phyloP scores from a whole-genome alignment of 2,888 invertebrate genomes.

The Drosophila subquinaria region DNA sequence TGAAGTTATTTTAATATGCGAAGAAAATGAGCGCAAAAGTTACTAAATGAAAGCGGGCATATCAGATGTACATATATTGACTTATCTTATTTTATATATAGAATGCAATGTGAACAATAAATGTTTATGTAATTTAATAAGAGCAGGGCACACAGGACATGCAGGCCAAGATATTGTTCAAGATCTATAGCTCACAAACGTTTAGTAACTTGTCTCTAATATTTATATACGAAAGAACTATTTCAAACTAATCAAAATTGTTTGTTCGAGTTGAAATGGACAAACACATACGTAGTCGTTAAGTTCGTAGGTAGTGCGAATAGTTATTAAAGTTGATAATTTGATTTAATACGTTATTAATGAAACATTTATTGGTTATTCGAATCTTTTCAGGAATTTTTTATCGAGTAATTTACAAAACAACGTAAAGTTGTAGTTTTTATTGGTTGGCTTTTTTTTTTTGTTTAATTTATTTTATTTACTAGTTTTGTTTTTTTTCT shows the following conservation, averaged over 20 bases:
- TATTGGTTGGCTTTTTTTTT: conserved; percentile 23
- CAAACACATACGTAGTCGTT: conserved; percentile 67
- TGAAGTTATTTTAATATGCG: conserved; percentile 48
- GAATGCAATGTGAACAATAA: conserved; percentile 45
- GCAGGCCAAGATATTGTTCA: conserved; percentile 49
- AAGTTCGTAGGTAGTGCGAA: conserved; percentile 68
- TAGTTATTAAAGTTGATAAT: conserved; percentile 36
- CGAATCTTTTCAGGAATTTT: conserved; percentile 45
- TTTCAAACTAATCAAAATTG: conserved; percentile 4
- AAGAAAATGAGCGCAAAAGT: conserved; percentile 67
- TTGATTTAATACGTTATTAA: conserved; percentile 53
- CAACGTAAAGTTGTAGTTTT: conserved; percentile 49
- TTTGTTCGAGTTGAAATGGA: conserved; percentile 39
- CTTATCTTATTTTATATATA: conserved; percentile 7
- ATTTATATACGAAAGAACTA: conserved; percentile 27
- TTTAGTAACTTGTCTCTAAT: conserved; percentile 73
- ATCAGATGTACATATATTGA: conserved; percentile 30
- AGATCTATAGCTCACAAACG: conserved; percentile 44
- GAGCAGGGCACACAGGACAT: conserved; percentile 65
- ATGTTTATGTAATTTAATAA: conserved; percentile 32
- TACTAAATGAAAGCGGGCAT: conserved; percentile 72
- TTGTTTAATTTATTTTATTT: conserved; percentile 39
- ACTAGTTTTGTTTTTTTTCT: conserved; percentile 62
- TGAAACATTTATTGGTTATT: conserved; percentile 80
- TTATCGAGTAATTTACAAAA: conserved; percentile 71